A percentile compares a stretch with the other conserved stretches of the same genome.
phyloP scores from a whole-genome alignment of 2,797 vertebrate genomes.

The Gobio occitaniae region DNA sequence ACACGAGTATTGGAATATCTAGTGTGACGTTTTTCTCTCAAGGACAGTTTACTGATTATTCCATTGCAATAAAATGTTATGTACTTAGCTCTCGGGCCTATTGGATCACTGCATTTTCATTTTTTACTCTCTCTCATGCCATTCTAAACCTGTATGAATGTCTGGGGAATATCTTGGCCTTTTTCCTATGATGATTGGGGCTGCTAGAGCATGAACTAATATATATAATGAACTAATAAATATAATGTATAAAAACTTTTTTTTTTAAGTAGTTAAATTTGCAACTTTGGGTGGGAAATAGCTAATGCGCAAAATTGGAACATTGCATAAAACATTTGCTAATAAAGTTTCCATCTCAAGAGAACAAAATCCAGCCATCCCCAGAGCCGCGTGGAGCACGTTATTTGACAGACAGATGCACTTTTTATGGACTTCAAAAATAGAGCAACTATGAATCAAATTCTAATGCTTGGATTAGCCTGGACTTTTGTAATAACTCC shows the following conservation, averaged over 20 bases:
- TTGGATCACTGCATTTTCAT: background rate
- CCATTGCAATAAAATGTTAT: background rate
- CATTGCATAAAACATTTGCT: too few species aligned
- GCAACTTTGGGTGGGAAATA: too few species aligned
- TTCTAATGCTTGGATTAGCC: too few species aligned
- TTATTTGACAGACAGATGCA: too few species aligned
- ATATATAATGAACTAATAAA: background rate
- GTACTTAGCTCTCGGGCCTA: background rate
- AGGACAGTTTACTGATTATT: background rate
- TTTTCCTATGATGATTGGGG: background rate
- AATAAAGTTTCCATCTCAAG: too few species aligned
- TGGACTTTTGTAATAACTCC: too few species aligned
- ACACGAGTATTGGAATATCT: background rate
- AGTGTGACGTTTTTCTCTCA: background rate
- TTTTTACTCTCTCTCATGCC: background rate
- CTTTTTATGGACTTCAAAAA: too few species aligned
- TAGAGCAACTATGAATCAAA: too few species aligned
- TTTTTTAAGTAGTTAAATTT: too few species aligned
- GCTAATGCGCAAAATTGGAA: too few species aligned
- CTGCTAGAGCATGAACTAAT: background rate
- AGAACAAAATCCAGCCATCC: too few species aligned
- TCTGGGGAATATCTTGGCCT: background rate
- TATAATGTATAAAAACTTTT: background rate
- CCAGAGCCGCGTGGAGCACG: too few species aligned
- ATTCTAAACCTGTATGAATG: background rate